phyloP scores from a whole-genome alignment of 2,113 vertebrate species.

The Vombatus ursinus region DNA sequence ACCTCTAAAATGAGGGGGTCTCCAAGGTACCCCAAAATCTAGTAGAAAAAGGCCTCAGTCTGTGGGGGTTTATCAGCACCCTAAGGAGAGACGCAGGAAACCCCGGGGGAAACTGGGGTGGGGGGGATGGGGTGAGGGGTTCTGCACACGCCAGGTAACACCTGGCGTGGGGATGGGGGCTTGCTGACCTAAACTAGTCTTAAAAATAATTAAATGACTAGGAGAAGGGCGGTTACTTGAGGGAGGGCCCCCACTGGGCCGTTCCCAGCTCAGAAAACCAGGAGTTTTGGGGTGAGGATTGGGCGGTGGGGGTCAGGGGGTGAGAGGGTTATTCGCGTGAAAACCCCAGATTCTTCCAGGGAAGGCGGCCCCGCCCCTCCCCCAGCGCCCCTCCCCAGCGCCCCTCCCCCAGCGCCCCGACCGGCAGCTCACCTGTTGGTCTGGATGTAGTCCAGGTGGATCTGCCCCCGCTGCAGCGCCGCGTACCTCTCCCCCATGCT shows the following conservation, averaged over 20 bases:
- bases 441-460: conserved; percentile 77
- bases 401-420: rapidly evolving
- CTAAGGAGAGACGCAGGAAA: background rate
- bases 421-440: conserved; percentile 75
- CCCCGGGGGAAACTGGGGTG: no score
- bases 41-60: background rate
- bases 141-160: no score
- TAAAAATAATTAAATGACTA: background rate
- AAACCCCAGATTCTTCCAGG: background rate
- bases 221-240: no score
- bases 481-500: conserved; percentile 45
- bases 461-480: conserved; percentile 49
- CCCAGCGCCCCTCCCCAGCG: rapidly evolving
- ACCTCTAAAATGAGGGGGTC: background rate
- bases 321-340: background rate
- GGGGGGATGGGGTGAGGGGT: no score
- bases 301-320: no score
- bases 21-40: background rate
- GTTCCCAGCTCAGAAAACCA: background rate
- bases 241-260: no score
- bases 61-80: no score
- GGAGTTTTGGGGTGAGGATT: background rate
- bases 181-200: background rate
- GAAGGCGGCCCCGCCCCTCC: background rate
- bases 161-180: no score